A percentile compares a stretch with the other conserved stretches of the same genome.
phyloP scores from a whole-genome alignment of 2,888 invertebrate genomes.

The Zootermopsis nevadensis region DNA sequence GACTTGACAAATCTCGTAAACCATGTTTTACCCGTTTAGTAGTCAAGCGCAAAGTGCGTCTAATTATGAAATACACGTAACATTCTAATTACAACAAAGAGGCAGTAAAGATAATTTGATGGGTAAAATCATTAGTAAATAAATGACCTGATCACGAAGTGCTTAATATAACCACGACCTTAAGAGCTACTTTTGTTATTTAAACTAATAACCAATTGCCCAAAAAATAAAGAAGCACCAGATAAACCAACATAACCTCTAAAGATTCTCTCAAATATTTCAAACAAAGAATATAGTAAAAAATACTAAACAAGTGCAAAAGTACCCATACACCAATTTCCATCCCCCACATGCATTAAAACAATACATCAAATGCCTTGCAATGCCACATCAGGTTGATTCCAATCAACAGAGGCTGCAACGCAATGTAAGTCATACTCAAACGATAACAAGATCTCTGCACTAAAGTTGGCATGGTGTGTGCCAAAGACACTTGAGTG shows the following conservation, averaged over 20 bases:
- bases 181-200: conserved; percentile 52
- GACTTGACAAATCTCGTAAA: conserved; percentile 31
- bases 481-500: conserved; percentile 43
- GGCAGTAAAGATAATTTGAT: conserved; percentile 48
- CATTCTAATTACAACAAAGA: conserved; percentile 42
- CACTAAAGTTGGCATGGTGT: conserved; percentile 32
- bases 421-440: conserved; percentile 28
- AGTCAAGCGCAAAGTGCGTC: conserved; percentile 48
- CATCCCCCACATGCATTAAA: conserved; percentile 52
- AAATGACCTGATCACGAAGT: conserved; percentile 47
- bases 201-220: conserved; percentile 51
- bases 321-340: conserved; percentile 53
- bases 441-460: conserved; percentile 44
- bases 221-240: conserved; percentile 52
- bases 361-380: conserved; percentile 49
- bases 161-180: conserved; percentile 48
- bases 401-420: conserved; percentile 51
- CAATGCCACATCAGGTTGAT: conserved; percentile 23
- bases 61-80: conserved; percentile 47
- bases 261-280: conserved; percentile 46
- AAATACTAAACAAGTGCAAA: conserved; percentile 51
- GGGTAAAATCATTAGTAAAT: conserved; percentile 50
- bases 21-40: conserved; percentile 52
- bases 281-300: conserved; percentile 49
- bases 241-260: conserved; percentile 48